Base-by-base conservation (phyloP, 2,888 invertebrate species). In the Molorchus minor region DNA sequence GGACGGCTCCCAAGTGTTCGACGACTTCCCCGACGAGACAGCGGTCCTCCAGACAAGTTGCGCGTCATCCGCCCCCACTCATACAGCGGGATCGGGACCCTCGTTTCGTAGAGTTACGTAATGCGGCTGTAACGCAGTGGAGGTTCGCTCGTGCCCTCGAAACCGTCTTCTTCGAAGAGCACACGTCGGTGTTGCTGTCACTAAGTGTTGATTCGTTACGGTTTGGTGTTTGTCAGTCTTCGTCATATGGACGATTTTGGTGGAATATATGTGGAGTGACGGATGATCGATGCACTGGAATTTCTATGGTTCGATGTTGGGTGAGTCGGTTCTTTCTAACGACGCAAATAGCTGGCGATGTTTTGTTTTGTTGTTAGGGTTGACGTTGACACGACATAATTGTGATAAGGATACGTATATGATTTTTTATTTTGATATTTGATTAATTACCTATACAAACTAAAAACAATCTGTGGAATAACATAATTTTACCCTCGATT, bases 21-120 rank as follows among this genome's bases (percentile, higher is more conserved):
- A 56, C 59, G 64, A 56, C 65, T 44, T 60, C 62, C 55, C 62
- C 55, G 53, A 56, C 65, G 40, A 51, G 51, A 51, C 51, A 36
- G 47, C 36, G 40, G 51, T 51, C 25, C 51, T 40, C 51, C 51
- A 51, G 51, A 51, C 51, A 25, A 51, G 51, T 40, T 40, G 64
- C 62, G 65, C 68, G 67, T 68, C 67, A 55, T 62, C 68, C 68
- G 46, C 67, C 65, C 54, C 65, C 55, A 59, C 64, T 58, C 59
- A 52, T 40, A 49, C 57, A 47, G 61, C 54, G 51, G 40, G 40
- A 51, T 51, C 29, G 47, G 51, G 38, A 40, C 58, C 59, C 61
- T 61, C 57, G 56, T 63, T 67, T 69, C 53, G 65, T 60, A 19
- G 59, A 51, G 69, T 72, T 75, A 74, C 72, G 72, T 74, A 75